A percentile compares a stretch with the other conserved stretches of the same genome.
Conservation (phyloP, 2,797 vertebrate species). For the Poliocrania exsul region DNA sequence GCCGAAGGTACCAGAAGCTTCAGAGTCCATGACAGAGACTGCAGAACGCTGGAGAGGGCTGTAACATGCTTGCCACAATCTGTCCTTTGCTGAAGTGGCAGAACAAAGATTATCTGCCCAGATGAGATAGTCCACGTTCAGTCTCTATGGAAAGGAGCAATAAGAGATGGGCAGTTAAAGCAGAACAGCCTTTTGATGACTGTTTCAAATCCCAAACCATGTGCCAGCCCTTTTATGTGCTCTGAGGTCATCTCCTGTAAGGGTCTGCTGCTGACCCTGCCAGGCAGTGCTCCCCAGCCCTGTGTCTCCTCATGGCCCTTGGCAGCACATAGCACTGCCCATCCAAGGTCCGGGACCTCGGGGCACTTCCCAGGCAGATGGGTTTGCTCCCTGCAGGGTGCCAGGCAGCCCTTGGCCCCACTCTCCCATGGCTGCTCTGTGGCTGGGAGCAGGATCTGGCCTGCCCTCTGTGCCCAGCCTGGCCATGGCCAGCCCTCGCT, state of each 20-base stretch:
- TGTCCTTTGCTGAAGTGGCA: not conserved
- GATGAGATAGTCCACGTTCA: fast-evolving
- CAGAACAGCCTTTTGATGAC: not conserved
- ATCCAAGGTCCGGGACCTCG: fast-evolving
- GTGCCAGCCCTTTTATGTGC: not conserved
- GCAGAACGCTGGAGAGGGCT: not conserved
- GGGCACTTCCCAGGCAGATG: not conserved
- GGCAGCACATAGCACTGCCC: fast-evolving
- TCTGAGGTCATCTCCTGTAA: not conserved
- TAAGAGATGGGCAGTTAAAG: not conserved
- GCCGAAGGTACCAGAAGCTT: not conserved
- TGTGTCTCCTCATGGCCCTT: not conserved
- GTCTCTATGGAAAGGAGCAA: fast-evolving
- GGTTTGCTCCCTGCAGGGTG: not conserved
- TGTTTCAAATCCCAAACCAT: fast-evolving
- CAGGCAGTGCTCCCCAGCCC: not conserved
- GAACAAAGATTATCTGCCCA: not conserved
- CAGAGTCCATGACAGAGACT: not conserved
- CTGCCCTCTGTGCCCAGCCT: not conserved
- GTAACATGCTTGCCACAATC: not conserved
- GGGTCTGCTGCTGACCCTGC: not conserved
- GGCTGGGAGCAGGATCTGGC: not conserved
- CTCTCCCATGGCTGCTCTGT: fast-evolving
- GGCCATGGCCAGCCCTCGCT: fast-evolving
- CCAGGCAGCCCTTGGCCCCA: not conserved